These are phyloP conservation scores for Drosophila baimaii DNA, from an alignment of 1,140 invertebrate genomes.

Conservation along the genomic window DNA sequence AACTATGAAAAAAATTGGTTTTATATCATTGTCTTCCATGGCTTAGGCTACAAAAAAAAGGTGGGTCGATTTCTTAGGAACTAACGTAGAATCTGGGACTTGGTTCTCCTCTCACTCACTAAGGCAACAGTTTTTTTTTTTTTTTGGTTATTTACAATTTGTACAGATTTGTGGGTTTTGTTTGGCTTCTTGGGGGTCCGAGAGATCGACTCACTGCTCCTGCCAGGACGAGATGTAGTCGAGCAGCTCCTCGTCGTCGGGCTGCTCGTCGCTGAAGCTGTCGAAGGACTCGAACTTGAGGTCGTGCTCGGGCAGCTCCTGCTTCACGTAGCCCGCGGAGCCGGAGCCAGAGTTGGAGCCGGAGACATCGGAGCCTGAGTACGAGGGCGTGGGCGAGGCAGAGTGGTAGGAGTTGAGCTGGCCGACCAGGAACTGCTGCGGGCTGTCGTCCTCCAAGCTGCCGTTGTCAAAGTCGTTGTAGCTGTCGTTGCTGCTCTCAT, in stretches of 20 bases:
- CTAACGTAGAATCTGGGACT: slow-evolving; percentile 54
- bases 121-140: slow-evolving; percentile 54
- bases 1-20: slow-evolving; percentile 68
- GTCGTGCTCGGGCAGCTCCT: slow-evolving; percentile 58
- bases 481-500: slow-evolving; percentile 78
- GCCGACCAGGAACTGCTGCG: slow-evolving; percentile 70
- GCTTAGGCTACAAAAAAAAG: slow-evolving; percentile 64
- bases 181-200: slow-evolving; percentile 20
- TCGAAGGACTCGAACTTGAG: slow-evolving; percentile 89
- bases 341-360: slow-evolving; percentile 87
- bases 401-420: slow-evolving; percentile 17
- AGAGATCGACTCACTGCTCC: slow-evolving; percentile 85
- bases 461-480: slow-evolving; percentile 51
- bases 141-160: slow-evolving; percentile 69
- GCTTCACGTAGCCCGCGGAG: slow-evolving; percentile 65
- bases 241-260: slow-evolving; percentile 95
- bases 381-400: slow-evolving; percentile 52
- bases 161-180: slow-evolving; percentile 53
- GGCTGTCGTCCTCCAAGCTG: slow-evolving; percentile 85
- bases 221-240: slow-evolving; percentile 96
- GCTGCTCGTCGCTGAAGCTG: slow-evolving; percentile 91
- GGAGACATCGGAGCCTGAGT: slow-evolving; percentile 90
- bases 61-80: slow-evolving; percentile 1
- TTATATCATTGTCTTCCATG: slow-evolving; percentile 84
- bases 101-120: slow-evolving; percentile 51